Conservation (phyloP, 2,113 vertebrate genomes). For the Electrona antarctica region DNA sequence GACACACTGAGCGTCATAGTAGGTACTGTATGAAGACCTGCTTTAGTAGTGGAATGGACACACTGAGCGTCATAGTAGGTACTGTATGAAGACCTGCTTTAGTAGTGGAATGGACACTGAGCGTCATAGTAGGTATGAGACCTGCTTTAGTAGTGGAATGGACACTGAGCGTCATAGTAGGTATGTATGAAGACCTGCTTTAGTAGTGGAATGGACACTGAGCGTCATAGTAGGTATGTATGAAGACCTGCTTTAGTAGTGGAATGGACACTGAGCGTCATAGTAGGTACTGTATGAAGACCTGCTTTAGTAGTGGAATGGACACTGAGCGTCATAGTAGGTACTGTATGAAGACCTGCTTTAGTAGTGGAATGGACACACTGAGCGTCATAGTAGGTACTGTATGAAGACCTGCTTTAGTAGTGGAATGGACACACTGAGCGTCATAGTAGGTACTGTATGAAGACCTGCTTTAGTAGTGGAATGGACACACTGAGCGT, state of each 20-base stretch:
- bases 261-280: conserved; percentile 25
- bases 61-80: conserved; percentile 14
- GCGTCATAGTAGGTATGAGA: conserved; percentile 6
- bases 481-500: conserved; percentile 28
- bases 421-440: conserved; percentile 24
- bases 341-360: conserved; percentile 10
- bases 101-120: conserved; percentile 22
- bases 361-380: conserved; percentile 21
- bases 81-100: conserved; percentile 9
- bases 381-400: conserved; percentile 8
- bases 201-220: conserved; percentile 21
- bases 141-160: conserved; percentile 12
- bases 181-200: conserved; percentile 13
- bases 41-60: conserved; percentile 19
- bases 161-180: conserved; percentile 21
- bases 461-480: conserved; percentile 17
- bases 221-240: conserved; percentile 5
- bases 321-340: conserved; percentile 21
- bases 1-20: conserved; percentile 19
- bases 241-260: conserved; percentile 17
- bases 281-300: conserved; percentile 1
- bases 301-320: conserved; percentile 12
- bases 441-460: conserved; percentile 4
- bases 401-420: conserved; percentile 10
- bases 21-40: conserved; percentile 11